phyloP scores from a whole-genome alignment of 2,888 invertebrate genomes.

The Rhagonycha lutea region DNA sequence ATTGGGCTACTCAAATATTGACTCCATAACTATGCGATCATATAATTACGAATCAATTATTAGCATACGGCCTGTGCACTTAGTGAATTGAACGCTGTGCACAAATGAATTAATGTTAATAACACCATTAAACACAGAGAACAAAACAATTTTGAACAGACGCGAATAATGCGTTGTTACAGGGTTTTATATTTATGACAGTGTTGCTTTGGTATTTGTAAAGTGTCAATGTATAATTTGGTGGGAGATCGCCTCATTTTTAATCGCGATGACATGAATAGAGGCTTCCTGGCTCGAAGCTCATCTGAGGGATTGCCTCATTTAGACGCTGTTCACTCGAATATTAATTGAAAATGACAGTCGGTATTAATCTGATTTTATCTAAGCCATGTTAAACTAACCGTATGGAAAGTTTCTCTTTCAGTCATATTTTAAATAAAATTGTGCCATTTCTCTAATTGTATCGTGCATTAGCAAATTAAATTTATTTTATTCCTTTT shows the following conservation, averaged over 20 bases:
- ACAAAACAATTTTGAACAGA: constrained; percentile 24
- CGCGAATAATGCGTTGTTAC: constrained; percentile 19
- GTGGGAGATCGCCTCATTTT: constrained; percentile 53
- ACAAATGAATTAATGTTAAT: constrained; percentile 41
- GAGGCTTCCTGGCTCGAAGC: constrained; percentile 47
- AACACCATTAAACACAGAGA: constrained; percentile 36
- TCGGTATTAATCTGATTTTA: constrained; percentile 53
- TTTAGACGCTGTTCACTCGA: constrained; percentile 48
- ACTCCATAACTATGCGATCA: constrained; percentile 30
- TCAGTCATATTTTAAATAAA: neutral
- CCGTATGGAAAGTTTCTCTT: constrained; percentile 16
- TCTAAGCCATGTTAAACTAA: constrained; percentile 40
- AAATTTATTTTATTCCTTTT: neutral
- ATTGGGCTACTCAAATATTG: constrained; percentile 33
- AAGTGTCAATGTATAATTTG: constrained; percentile 55
- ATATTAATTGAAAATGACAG: constrained; percentile 56
- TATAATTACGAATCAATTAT: constrained; percentile 43
- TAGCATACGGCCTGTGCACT: constrained; percentile 35
- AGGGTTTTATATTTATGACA: constrained; percentile 35
- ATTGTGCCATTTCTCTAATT: neutral
- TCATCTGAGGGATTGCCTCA: constrained; percentile 50
- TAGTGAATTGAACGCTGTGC: constrained; percentile 38
- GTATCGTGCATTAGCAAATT: neutral
- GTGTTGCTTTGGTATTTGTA: constrained; percentile 50
- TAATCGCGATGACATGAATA: constrained; percentile 54